Evolutionary conservation across 2,888 invertebrate genomes (phyloP).

Genomic region (Drepanosiphum platanoidis): DNA sequence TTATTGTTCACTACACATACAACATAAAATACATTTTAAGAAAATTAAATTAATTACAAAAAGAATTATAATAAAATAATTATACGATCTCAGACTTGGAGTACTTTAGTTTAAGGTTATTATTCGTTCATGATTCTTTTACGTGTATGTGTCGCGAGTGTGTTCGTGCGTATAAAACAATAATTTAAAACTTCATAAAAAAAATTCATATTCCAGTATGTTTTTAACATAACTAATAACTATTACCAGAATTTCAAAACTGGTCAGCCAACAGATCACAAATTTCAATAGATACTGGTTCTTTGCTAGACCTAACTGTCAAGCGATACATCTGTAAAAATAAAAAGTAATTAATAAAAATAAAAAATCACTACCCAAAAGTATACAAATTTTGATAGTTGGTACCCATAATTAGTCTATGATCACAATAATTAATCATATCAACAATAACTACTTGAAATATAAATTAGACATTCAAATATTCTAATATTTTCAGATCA

Average conservation of each 20-base stretch:
- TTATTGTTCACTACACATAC: conserved; percentile 42
- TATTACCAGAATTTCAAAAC: conserved; percentile 74
- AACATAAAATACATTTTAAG: conserved; percentile 12
- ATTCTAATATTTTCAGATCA: too few species aligned
- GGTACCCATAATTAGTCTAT: too few species aligned
- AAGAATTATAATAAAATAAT: conserved; percentile 26
- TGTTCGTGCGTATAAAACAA: conserved; percentile 42
- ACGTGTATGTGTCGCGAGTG: conserved; percentile 5
- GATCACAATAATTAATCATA: too few species aligned
- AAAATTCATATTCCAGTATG: conserved; percentile 24
- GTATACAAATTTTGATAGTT: too few species aligned
- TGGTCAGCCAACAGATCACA: conserved; percentile 94
- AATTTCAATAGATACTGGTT: conserved; percentile 90
- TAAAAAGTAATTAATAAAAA: conserved; percentile 8
- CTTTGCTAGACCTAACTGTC: conserved; percentile 97
- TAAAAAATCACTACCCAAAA: background rate
- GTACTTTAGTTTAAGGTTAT: conserved; percentile 9
- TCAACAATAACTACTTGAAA: too few species aligned
- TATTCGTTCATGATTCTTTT: conserved; percentile 1
- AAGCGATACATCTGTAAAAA: conserved; percentile 93
- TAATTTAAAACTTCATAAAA: conserved; percentile 45
- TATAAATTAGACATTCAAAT: too few species aligned
- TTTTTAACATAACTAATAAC: conserved; percentile 20
- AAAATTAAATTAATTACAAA: conserved; percentile 34
- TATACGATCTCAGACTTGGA: conserved; percentile 35